phyloP scores from a whole-genome alignment of 1,140 invertebrate species.

The Oreohelix idahoensis region DNA sequence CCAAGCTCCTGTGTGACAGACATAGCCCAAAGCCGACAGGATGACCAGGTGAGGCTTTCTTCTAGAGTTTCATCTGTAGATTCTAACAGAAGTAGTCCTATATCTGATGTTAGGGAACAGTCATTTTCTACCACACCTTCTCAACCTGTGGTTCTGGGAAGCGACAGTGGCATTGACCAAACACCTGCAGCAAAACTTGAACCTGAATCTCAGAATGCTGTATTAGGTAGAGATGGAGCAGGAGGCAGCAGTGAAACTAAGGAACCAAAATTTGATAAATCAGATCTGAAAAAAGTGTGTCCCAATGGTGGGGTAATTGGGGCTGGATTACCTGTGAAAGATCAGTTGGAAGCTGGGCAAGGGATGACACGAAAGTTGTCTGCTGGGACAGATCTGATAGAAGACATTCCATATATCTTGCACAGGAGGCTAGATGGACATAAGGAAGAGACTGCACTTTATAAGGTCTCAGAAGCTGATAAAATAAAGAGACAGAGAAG shows the following conservation, averaged over 20 bases:
- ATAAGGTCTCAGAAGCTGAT: conserved; percentile 45
- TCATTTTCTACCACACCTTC: not conserved
- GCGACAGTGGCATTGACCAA: not conserved
- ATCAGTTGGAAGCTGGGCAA: conserved; percentile 8
- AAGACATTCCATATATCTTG: conserved; percentile 73
- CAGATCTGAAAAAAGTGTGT: conserved; percentile 38
- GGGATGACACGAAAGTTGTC: conserved; percentile 25
- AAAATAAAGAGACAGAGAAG: conserved; percentile 49
- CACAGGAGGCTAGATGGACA: conserved; percentile 64
- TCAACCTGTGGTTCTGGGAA: not conserved
- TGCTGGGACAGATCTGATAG: conserved; percentile 65
- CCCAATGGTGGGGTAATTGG: conserved; percentile 40
- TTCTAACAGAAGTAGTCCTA: conserved; percentile 19
- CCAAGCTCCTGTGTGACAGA: conserved; percentile 39
- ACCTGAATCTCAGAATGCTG: not conserved
- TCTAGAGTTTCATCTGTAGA: conserved; percentile 39
- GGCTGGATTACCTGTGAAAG: conserved; percentile 6
- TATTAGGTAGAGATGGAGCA: not conserved
- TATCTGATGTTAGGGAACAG: not conserved
- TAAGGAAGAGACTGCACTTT: conserved; percentile 54
- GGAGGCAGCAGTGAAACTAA: conserved; percentile 4
- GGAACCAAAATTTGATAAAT: not conserved
- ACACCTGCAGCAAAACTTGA: not conserved
- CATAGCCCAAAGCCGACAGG: conserved; percentile 33
- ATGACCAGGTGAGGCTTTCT: conserved; percentile 43